phyloP scores from a whole-genome alignment of 2,113 vertebrate species.

The Indicator indicator region DNA sequence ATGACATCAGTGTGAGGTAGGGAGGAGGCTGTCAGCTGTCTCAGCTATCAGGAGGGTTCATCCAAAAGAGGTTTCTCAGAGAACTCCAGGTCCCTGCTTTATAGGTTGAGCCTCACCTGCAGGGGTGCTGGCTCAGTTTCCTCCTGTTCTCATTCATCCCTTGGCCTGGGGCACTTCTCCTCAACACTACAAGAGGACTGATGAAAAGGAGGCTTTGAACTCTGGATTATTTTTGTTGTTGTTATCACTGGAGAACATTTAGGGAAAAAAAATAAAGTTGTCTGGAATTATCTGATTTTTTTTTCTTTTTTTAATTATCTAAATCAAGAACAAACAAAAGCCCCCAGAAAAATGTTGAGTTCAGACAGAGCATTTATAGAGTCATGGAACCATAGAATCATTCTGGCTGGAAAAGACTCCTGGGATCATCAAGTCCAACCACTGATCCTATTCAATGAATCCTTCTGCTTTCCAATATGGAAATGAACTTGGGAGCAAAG shows the following conservation, averaged over 20 bases:
- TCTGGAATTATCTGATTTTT: neutral
- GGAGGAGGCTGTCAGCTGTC: neutral
- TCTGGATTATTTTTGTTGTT: neutral
- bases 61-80: neutral
- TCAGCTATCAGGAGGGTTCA: neutral
- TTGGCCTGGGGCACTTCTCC: neutral
- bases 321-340: neutral
- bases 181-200: neutral
- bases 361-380: neutral
- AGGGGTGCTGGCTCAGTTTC: neutral
- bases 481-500: neutral
- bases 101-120: neutral
- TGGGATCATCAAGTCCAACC: no score
- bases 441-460: neutral
- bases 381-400: no score
- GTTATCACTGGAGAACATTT: neutral
- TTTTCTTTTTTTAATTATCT: neutral
- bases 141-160: neutral
- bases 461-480: neutral
- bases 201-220: neutral
- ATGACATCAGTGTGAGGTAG: rapidly evolving
- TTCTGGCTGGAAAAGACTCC: no score
- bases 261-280: neutral
- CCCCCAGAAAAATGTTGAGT: neutral
- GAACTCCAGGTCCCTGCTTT: neutral